Conservation (phyloP, 2,888 invertebrate genomes). For the Sarcophaga carnaria region DNA sequence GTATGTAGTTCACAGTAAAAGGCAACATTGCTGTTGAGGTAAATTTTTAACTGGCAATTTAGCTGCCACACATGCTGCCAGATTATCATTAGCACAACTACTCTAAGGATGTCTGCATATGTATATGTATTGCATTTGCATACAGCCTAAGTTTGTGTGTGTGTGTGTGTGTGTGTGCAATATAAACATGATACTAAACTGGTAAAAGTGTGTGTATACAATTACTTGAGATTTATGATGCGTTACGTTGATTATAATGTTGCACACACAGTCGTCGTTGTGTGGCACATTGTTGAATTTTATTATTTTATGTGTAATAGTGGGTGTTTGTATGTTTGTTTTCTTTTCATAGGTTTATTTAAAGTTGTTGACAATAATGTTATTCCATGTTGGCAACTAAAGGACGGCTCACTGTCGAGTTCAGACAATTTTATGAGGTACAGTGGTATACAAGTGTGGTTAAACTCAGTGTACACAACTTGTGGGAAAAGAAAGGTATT, state of each 20-base stretch:
- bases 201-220: constrained; percentile 50
- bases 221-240: constrained; percentile 66
- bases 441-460: neutral
- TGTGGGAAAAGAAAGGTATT: too few relatives aligned
- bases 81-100: neutral
- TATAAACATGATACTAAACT: constrained; percentile 36
- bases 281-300: neutral
- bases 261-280: constrained; percentile 27
- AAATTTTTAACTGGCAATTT: too few relatives aligned
- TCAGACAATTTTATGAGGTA: neutral
- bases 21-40: too few relatives aligned
- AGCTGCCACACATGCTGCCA: neutral
- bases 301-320: neutral
- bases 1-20: neutral
- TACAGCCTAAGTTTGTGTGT: neutral
- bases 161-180: neutral
- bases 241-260: constrained; percentile 54
- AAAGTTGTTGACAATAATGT: constrained; percentile 32
- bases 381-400: constrained; percentile 13
- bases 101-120: neutral
- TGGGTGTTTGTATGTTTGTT: neutral
- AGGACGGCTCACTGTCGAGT: neutral
- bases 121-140: neutral
- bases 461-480: neutral
- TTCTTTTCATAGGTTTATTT: neutral